Evolutionary conservation across 2,797 vertebrate species (phyloP).

Genomic region (Anguilla marmorata): DNA sequence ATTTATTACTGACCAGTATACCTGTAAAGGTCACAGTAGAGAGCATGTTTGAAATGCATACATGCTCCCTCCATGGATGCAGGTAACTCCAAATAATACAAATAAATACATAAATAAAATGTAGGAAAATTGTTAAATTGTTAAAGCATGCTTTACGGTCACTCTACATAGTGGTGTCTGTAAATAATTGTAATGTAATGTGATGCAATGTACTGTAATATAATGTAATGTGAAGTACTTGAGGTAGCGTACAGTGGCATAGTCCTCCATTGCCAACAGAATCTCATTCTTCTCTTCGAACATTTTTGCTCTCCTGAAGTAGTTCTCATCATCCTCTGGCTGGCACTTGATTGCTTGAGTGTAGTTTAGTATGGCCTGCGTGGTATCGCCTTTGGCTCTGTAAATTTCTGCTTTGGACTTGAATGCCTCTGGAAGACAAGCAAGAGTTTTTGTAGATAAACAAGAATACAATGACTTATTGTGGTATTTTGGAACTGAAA

Average conservation of each 20-base stretch:
- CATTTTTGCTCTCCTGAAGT: slow-evolving; percentile 73
- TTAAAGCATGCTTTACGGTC: too few species aligned
- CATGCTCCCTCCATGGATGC: background rate
- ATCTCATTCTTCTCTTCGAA: slow-evolving; percentile 59
- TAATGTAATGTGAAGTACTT: background rate
- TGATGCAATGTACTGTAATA: background rate
- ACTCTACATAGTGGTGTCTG: too few species aligned
- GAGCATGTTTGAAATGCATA: background rate
- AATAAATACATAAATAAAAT: background rate
- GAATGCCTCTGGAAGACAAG: slow-evolving; percentile 64
- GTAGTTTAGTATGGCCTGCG: slow-evolving; percentile 68
- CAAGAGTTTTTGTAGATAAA: background rate
- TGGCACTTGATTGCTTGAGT: slow-evolving; percentile 68
- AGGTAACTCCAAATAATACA: background rate
- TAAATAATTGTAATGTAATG: too few species aligned
- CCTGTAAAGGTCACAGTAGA: background rate
- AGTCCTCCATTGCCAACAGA: slow-evolving; percentile 74
- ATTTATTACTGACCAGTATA: too few species aligned
- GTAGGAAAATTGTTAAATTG: too few species aligned
- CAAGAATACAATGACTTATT: background rate
- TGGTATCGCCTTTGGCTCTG: slow-evolving; percentile 59
- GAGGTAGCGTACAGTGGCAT: slow-evolving; percentile 61
- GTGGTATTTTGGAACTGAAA: background rate
- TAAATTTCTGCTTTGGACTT: slow-evolving; percentile 76
- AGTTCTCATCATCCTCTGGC: slow-evolving; percentile 69